These are phyloP conservation scores for Chrysotoxum bicinctum DNA, from an alignment of 2,888 invertebrate genomes.

Conservation along the genomic window DNA sequence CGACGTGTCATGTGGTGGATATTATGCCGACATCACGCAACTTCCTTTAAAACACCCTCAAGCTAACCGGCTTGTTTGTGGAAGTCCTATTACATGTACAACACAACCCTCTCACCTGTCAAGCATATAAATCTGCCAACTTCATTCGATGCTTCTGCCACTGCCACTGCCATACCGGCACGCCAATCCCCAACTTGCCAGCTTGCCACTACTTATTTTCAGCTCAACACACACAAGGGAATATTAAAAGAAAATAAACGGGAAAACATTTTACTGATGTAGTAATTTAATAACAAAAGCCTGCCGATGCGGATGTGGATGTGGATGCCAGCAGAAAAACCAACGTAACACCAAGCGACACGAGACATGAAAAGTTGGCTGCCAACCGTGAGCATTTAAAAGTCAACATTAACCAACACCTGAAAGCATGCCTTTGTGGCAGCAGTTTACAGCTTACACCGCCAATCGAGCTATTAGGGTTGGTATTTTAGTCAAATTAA, in stretches of 20 bases:
- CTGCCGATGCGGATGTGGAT: background rate
- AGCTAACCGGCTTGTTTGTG: slow-evolving; percentile 25
- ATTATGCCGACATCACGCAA: slow-evolving; percentile 53
- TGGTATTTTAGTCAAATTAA: slow-evolving; percentile 63
- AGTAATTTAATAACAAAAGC: slow-evolving; percentile 57
- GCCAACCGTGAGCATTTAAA: slow-evolving; percentile 50
- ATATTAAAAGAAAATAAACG: slow-evolving; percentile 15
- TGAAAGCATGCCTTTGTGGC: slow-evolving; percentile 37
- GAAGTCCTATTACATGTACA: slow-evolving; percentile 3
- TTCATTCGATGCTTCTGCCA: slow-evolving; percentile 15
- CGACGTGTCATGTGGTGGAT: slow-evolving; percentile 57
- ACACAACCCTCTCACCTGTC: slow-evolving; percentile 22
- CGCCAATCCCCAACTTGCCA: background rate
- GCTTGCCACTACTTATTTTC: background rate
- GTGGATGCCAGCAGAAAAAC: background rate
- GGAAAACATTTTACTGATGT: slow-evolving; percentile 50
- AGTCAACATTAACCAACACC: slow-evolving; percentile 61
- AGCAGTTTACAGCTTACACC: slow-evolving; percentile 35
- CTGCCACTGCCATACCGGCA: background rate
- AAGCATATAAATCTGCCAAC: slow-evolving; percentile 27
- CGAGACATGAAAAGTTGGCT: slow-evolving; percentile 44
- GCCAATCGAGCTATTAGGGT: slow-evolving; percentile 45
- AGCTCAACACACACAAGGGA: background rate
- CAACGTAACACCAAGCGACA: background rate
- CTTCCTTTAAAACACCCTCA: background rate